A percentile compares a stretch with the other conserved stretches of the same genome.
phyloP scores from a whole-genome alignment of 2,113 vertebrate species.

The Lipotes vexillifer region DNA sequence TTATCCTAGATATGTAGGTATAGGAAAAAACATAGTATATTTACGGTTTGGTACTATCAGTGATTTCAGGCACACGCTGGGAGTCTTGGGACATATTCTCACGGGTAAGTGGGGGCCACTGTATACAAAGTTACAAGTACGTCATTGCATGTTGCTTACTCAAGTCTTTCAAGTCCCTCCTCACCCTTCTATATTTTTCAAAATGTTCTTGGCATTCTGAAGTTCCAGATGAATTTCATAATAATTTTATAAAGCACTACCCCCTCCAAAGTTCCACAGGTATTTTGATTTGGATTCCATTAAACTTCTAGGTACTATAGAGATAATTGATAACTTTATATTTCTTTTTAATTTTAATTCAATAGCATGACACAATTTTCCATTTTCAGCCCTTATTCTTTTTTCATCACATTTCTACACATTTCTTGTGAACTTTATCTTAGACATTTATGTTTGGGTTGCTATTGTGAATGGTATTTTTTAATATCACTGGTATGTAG shows the following conservation, averaged over 20 bases:
- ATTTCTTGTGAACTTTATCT: not conserved
- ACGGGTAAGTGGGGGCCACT: not conserved
- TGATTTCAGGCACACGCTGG: not conserved
- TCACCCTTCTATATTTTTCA: not conserved
- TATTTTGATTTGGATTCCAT: not conserved
- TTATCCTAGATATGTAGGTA: not conserved
- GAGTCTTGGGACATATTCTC: not conserved
- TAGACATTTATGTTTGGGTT: not conserved
- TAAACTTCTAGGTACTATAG: not conserved
- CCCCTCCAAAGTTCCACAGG: not conserved
- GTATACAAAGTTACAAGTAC: not conserved
- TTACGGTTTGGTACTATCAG: not conserved
- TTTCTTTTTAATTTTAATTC: not conserved
- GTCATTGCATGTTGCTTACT: accelerated
- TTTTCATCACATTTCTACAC: not conserved
- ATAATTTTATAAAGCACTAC: not conserved
- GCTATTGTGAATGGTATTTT: not conserved
- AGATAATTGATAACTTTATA: not conserved
- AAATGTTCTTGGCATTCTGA: not conserved
- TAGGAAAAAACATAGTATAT: not conserved
- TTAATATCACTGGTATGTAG: not conserved
- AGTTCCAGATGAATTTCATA: not conserved
- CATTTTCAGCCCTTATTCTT: not conserved
- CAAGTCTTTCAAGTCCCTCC: too few species aligned
- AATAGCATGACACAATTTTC: not conserved